Conservation (phyloP, 2,113 vertebrate species). For the Aldabrachelys gigantea region DNA sequence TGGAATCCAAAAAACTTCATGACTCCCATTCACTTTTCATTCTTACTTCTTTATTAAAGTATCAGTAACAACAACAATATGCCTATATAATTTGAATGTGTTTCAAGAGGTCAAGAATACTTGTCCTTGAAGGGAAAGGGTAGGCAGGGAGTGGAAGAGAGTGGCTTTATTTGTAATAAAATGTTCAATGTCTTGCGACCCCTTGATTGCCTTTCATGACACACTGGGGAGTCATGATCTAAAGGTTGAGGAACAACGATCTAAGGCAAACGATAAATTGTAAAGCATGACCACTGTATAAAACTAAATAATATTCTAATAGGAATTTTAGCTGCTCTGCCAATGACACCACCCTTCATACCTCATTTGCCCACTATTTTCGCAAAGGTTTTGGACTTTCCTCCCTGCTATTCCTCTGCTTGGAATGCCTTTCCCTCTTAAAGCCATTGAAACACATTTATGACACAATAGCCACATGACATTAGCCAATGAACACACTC, state of each 20-base stretch:
- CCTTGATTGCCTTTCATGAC: background rate
- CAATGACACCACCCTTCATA: background rate
- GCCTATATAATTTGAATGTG: background rate
- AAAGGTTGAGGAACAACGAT: background rate
- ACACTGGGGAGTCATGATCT: background rate
- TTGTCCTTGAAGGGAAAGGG: background rate
- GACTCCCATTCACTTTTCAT: background rate
- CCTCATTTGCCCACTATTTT: background rate
- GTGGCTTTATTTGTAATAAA: rapidly evolving
- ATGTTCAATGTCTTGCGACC: rapidly evolving
- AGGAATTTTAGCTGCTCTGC: background rate
- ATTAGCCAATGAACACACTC: background rate
- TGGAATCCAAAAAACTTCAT: background rate
- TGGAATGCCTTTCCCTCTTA: background rate
- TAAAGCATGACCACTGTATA: rapidly evolving
- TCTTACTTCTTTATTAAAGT: background rate
- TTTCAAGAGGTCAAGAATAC: background rate
- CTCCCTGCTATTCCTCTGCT: background rate
- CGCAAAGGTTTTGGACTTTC: background rate
- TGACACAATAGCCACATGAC: background rate
- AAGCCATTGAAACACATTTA: background rate
- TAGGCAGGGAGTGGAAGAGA: background rate
- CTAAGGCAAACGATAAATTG: background rate
- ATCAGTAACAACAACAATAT: background rate
- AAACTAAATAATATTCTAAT: background rate